phyloP scores from a whole-genome alignment of 2,113 vertebrate species.

The Bothrops jararaca region DNA sequence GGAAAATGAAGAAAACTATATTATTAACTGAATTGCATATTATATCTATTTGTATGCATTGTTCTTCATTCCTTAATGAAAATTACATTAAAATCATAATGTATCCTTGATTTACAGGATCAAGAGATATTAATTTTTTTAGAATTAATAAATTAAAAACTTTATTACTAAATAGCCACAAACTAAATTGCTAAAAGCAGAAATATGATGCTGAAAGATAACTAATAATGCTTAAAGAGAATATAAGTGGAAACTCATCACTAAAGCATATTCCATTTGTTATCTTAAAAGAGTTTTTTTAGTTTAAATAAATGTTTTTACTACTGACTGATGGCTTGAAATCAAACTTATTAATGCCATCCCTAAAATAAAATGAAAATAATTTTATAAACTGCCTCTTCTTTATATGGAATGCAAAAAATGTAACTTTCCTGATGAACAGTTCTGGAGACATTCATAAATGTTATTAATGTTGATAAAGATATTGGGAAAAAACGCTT shows the following conservation, averaged over 20 bases:
- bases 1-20: background rate
- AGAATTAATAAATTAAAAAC: background rate
- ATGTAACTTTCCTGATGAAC: conserved; percentile 56
- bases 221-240: background rate
- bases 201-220: background rate
- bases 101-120: background rate
- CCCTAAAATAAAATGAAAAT: conserved; percentile 58
- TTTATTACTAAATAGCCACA: background rate
- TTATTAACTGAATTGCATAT: background rate
- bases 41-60: background rate
- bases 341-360: conserved; percentile 52
- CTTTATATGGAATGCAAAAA: conserved; percentile 58
- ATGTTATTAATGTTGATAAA: conserved; percentile 61
- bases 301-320: conserved; percentile 30
- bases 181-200: background rate
- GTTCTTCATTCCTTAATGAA: background rate
- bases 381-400: conserved; percentile 52
- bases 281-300: conserved; percentile 39
- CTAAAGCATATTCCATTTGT: conserved; percentile 1
- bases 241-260: conserved; percentile 17
- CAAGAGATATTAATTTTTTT: background rate
- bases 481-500: conserved; percentile 35
- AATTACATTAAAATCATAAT: background rate
- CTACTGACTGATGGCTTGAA: conserved; percentile 24
- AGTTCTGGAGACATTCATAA: conserved; percentile 43